Evolutionary conservation across 2,113 vertebrate genomes (phyloP), one percentile per base, ranked within the genome.

Genomic region (Euleptes europaea): DNA sequence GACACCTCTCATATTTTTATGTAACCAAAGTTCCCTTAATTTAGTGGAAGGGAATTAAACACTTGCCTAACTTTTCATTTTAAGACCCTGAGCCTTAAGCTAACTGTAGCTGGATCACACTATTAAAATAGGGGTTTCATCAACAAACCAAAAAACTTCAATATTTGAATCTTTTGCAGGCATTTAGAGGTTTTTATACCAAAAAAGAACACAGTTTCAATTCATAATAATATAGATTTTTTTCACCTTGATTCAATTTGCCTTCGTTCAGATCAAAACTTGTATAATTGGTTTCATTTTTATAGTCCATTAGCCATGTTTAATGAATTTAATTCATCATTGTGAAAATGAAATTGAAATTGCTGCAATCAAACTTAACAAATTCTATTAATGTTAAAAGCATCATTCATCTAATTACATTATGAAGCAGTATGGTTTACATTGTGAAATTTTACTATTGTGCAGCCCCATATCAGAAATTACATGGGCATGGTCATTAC

Each of bases 221-320:
- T 83, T 83, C n/a, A 9, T 83, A 47, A n/a, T 28, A 35, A 74
- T 74, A 74, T 74, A 83, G 31, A 38, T 76, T 51, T 84, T 54
- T n/a, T 69, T 31, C 33, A 40, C 14, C 42, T 40, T 84, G 14
- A 67, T 84, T 77, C 44, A 28, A 67, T 84, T 65, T 65, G 60
- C 60, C 23, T 28, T 28, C 60, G 28, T 63, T 63, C 28, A 63
- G 60, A 63, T 31, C 44, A 66, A 74, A 54, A 31, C 40, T 51
- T 67, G 10, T 40, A 13, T 76, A 76, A 84, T 77, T 84, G 63
- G 12, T 74, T 83, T 83, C 57, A 31, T 83, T 65, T 76, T 49
- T 38, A 38, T 44, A 83, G 47, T 75, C 74, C 40, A 66, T 28
- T 63, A 47, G n/a, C 31, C 40, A 63, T n/a, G 12, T 47, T 74